Evolutionary conservation across 2,113 vertebrate species (phyloP), one percentile per base, ranked within the genome.

Genomic region (Dipodomys ordii): DNA sequence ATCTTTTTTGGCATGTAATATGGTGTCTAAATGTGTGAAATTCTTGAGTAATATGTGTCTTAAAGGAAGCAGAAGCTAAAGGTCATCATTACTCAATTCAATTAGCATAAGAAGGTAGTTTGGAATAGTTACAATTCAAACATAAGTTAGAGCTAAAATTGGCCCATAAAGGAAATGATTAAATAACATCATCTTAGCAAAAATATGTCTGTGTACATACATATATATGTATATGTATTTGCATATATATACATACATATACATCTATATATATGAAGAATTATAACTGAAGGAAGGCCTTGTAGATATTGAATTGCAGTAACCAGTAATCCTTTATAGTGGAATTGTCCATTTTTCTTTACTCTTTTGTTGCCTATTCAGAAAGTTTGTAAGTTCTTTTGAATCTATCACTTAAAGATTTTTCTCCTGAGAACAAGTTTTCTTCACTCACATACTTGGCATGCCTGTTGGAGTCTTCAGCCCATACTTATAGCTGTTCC

Each of bases 21-120:
- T 44, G 74, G 93, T 83, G 44, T 92, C 94, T 92, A 77, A 92
- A 91, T 89, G 94, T 85, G 60, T 76, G 90, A 96, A 92, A 46
- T 67, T 35, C 73, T 30, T 83, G 20, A 76, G 28, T 94, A 94
- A 73, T 74, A 83, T 74, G 94, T 90, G 71, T 19, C 67, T 71
- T 93, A 49, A 69, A 92, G 62, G 28, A 91, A 1, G 8, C n/a
- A 71, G 7, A 92, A 68, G 7, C 11, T 93, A 89, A 97, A 97
- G 92, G 46, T 88, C 74, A 83, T 4, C 0, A 83, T 80, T 90
- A 88, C 0, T 1, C 15, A 2, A 88, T 88, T 76, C 90, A 93
- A 92, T 94, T 60, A 88, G 22, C 11, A 87, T 68, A 69, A 64
- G 76, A 27, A 73, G 28, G 18, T 88, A 88, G 7, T 60, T 81